Evolutionary conservation across 2,113 vertebrate genomes (phyloP), one percentile per base, ranked within the genome.

Genomic region (Oncorhynchus kisutch): DNA sequence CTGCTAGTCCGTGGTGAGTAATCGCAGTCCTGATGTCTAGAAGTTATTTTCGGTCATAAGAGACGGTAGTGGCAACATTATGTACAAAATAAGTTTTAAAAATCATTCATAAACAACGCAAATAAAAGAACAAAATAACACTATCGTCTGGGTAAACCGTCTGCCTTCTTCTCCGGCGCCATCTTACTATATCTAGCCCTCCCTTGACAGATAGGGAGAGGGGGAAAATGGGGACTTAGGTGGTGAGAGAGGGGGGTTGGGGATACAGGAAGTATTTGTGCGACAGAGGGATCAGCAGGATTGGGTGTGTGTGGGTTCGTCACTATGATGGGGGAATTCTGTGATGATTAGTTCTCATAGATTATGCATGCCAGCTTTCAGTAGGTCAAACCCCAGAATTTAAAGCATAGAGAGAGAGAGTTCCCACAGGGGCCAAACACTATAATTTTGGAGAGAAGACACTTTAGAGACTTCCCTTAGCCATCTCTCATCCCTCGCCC

Each of bases 281-380:
- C 4, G 4, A 54, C 51, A 22, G 8, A 62, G 20, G n/a, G 59
- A 22, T 22, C 59, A 62, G 25, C 6, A 67, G 65, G 16, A 8
- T 27, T 45, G 67, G 31, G 39, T 45, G 9, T 45, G 39, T 45
- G 59, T 62, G 59, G 59, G 18, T 62, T 22, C 8, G 39, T 8
- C 0, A 8, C n/a, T 11, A 6, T 12, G 12, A 16, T 5, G 62
- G 75, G 83, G 80, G 78, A 85, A 62, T 80, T 83, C 80, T 62
- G 71, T 71, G 80, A 78, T 82, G 78, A 78, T 82, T 78, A 79
- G 77, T 68, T 69, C 88, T 91, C 90, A 90, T 92, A 88, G 92
- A 90, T 76, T 85, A 87, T 81, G 84, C 79, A 88, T 86, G 80
- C 73, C 67, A 76, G 82, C 73, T 80, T 84, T 79, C 78, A 71